These are phyloP conservation scores for Netelia fuscicornis DNA, from an alignment of 2,888 invertebrate genomes.

Conservation along the genomic window DNA sequence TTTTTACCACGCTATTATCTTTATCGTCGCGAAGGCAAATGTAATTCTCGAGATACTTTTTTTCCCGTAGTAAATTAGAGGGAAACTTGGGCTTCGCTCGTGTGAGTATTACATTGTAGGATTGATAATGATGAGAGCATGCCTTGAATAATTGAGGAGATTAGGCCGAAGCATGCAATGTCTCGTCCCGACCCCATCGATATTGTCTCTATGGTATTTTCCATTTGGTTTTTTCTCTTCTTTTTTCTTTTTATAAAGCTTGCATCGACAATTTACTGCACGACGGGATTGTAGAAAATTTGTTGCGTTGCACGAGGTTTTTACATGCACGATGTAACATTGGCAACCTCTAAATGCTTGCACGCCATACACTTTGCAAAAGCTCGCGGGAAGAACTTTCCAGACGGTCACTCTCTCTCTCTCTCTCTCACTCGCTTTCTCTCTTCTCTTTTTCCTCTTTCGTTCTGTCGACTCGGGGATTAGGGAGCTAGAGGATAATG, in stretches of 20 bases:
- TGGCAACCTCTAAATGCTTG: constrained; percentile 8
- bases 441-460: background rate
- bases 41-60: background rate
- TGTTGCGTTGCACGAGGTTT: constrained; percentile 25
- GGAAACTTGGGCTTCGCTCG: background rate
- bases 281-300: constrained; percentile 45
- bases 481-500: constrained; percentile 24
- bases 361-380: constrained; percentile 22
- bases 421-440: background rate
- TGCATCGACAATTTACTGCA: constrained; percentile 57
- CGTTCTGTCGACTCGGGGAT: background rate
- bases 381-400: constrained; percentile 42
- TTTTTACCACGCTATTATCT: background rate
- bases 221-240: background rate
- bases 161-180: constrained; percentile 42
- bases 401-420: constrained; percentile 26
- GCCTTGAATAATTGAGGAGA: constrained; percentile 52
- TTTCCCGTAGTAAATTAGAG: background rate
- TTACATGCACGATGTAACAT: constrained; percentile 3
- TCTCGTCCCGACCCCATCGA: constrained; percentile 4
- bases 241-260: background rate
- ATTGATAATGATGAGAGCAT: constrained; percentile 31
- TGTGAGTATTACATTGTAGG: background rate
- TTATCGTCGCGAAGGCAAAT: background rate
- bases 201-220: background rate